Conservation (phyloP, 2,113 vertebrate species). For the Caranx melampygus region DNA sequence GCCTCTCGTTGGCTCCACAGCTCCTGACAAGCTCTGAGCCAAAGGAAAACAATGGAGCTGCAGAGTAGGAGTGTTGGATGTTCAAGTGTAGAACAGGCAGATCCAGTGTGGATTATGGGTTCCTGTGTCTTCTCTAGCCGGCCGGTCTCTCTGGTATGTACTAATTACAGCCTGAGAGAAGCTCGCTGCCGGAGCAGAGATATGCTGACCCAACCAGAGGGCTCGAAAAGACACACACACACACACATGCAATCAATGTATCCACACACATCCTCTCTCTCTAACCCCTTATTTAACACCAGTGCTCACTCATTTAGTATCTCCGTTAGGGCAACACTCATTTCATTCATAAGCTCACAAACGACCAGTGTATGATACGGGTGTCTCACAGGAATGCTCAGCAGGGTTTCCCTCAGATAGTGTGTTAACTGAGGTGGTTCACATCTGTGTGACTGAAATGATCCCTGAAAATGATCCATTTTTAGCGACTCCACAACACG, state of each 20-base stretch:
- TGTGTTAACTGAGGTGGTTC: neutral
- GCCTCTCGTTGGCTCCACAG: constrained; percentile 19
- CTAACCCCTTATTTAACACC: constrained; percentile 5
- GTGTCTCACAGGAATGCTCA: constrained; percentile 13
- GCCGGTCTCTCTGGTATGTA: constrained; percentile 57
- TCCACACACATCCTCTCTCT: neutral
- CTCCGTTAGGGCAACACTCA: neutral
- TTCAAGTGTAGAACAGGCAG: constrained; percentile 32
- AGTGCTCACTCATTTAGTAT: neutral
- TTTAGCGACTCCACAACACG: neutral
- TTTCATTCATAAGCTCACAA: constrained; percentile 24
- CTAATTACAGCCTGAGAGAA: constrained; percentile 71
- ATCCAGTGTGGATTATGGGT: constrained; percentile 63
- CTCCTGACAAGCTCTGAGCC: constrained; percentile 15
- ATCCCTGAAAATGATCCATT: neutral
- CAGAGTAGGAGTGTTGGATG: constrained; percentile 29
- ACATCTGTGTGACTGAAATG: neutral
- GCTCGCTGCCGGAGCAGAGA: constrained; percentile 49
- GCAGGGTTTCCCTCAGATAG: constrained; percentile 11
- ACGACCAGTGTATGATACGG: neutral
- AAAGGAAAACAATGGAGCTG: constrained; percentile 62
- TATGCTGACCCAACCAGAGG: constrained; percentile 48
- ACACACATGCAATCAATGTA: neutral
- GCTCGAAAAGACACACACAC: constrained; percentile 40
- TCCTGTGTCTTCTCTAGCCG: constrained; percentile 50